These are phyloP conservation scores for Drosophila tani DNA, from an alignment of 1,140 invertebrate genomes.

Conservation along the genomic window DNA sequence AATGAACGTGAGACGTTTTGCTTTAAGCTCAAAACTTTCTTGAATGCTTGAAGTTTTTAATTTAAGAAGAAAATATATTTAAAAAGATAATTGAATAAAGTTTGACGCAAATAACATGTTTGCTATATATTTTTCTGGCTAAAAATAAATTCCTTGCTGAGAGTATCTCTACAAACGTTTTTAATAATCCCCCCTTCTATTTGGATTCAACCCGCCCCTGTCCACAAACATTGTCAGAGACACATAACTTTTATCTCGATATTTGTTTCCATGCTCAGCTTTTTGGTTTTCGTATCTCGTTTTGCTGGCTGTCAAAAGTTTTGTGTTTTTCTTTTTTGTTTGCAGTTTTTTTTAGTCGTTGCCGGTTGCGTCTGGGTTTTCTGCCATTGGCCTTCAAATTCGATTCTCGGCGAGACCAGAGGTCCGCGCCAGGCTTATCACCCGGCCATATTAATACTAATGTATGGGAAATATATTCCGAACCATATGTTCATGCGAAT, in stretches of 20 bases:
- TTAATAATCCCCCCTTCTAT: neutral
- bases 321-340: slow-evolving; percentile 6
- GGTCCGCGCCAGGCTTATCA: slow-evolving; percentile 19
- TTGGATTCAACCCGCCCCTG: slow-evolving; percentile 34
- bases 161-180: neutral
- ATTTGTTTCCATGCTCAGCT: slow-evolving; percentile 30
- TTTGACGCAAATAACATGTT: slow-evolving; percentile 3
- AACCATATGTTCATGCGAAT: slow-evolving; percentile 24
- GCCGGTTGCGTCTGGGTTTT: slow-evolving; percentile 39
- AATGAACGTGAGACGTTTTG: neutral
- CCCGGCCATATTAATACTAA: slow-evolving; percentile 8
- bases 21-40: neutral
- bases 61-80: neutral
- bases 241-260: slow-evolving; percentile 46
- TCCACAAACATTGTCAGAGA: neutral
- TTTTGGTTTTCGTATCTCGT: slow-evolving; percentile 39
- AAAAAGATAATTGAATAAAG: neutral
- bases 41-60: too few species aligned
- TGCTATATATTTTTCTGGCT: neutral
- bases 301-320: slow-evolving; percentile 23
- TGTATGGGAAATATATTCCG: neutral
- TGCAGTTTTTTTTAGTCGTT: slow-evolving; percentile 8
- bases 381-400: slow-evolving; percentile 55
- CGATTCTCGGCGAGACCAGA: slow-evolving; percentile 13
- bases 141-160: neutral